These are phyloP conservation scores for Watsonalla binaria DNA, from an alignment of 2,888 invertebrate genomes.

Conservation along the genomic window DNA sequence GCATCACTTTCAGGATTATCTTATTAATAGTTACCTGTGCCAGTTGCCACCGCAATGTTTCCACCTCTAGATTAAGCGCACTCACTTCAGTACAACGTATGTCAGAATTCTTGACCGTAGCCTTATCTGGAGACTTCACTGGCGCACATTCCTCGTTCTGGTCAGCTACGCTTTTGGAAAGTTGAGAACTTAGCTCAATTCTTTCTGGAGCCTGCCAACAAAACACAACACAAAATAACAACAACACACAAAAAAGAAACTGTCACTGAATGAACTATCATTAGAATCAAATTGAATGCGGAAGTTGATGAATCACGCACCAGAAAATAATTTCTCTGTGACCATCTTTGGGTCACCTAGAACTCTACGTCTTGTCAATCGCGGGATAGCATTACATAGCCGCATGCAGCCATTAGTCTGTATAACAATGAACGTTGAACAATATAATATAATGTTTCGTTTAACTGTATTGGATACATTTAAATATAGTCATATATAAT, in stretches of 20 bases:
- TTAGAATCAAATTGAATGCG: constrained; percentile 32
- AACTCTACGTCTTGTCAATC: constrained; percentile 17
- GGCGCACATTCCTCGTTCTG: constrained; percentile 36
- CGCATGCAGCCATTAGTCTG: neutral
- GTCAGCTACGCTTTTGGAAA: constrained; percentile 51
- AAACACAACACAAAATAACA: constrained; percentile 12
- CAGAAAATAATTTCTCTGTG: constrained; percentile 37
- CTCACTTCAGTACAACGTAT: constrained; percentile 59
- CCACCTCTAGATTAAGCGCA: constrained; percentile 82
- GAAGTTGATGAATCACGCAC: constrained; percentile 36
- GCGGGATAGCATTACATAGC: constrained; percentile 18
- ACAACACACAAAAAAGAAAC: constrained; percentile 26
- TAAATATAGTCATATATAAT: no score
- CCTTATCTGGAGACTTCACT: constrained; percentile 43
- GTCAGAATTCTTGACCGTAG: constrained; percentile 27
- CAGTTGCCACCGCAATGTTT: constrained; percentile 85
- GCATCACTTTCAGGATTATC: neutral
- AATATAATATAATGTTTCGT: neutral
- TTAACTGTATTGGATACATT: no score
- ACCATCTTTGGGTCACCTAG: constrained; percentile 27
- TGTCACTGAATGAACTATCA: constrained; percentile 24
- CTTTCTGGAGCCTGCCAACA: constrained; percentile 64
- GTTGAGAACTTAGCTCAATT: constrained; percentile 57
- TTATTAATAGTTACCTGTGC: constrained; percentile 77
- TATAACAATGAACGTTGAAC: neutral